Conservation (phyloP, 2,113 vertebrate species). For the Mus spicilegus region DNA sequence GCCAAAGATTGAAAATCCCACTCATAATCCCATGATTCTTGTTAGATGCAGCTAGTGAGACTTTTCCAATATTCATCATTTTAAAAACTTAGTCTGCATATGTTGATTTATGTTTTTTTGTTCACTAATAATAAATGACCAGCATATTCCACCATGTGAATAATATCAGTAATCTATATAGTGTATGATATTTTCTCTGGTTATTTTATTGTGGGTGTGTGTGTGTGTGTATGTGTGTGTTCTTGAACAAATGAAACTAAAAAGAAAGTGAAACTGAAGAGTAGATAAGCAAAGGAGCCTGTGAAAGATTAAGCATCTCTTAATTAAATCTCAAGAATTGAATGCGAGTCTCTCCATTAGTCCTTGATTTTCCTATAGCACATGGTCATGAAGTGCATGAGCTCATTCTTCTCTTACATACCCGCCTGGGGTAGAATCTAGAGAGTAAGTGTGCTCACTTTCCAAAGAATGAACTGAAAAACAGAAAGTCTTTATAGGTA, state of each 20-base stretch:
- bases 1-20: not conserved
- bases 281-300: not conserved
- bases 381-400: not conserved
- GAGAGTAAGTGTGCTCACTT: not conserved
- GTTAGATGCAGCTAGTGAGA: not conserved
- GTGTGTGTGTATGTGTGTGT: not conserved
- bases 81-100: not conserved
- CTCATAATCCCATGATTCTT: not conserved
- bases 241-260: not conserved
- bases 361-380: not conserved
- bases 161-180: not conserved
- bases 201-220: not conserved
- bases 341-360: not conserved
- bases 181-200: not conserved
- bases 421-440: not conserved
- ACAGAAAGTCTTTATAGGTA: not conserved
- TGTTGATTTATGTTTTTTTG: not conserved
- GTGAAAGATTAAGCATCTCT: not conserved
- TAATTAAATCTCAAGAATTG: not conserved
- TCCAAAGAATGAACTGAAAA: not conserved
- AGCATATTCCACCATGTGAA: not conserved
- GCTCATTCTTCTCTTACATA: not conserved
- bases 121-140: not conserved
- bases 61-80: not conserved
- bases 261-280: constrained; percentile 8